Base-by-base conservation (phyloP, 1,140 invertebrate genomes). In the Drosophila ercepeae region DNA sequence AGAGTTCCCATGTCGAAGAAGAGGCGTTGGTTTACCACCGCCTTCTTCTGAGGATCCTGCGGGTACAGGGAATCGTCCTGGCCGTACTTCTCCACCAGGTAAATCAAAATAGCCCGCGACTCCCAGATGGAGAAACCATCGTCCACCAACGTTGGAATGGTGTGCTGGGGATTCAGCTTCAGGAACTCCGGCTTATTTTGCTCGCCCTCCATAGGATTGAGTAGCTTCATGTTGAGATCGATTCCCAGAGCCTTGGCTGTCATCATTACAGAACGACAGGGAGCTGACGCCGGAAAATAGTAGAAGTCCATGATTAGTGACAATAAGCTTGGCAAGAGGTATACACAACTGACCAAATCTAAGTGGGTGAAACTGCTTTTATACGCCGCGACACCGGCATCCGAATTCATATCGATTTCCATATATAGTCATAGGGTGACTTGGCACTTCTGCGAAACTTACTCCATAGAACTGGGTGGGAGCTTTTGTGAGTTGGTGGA, bases 1-100 rank as follows among this genome's bases (percentile, higher is more conserved):
- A 97, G 86, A 1, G 92, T 93, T 19, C 94, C 94, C 63, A 94
- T 90, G 75, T 97, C 95, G 78, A 97, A 97, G 77, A 94, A 94
- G 1, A 97, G 91, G 51, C 95, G 92, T 64, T 95, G 94, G 84
- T 97, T 94, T 1, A 97, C 93, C 0, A 95, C 0, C 0, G 95
- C 96, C 39, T 95, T 92, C 52, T 93, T 82, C 71, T 94, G 93
- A 0, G 93, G 92, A 64, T 95, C 93, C 64, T 93, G 94, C 1
- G 95, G 95, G 79, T 95, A 96, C 1, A 96, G 91, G 1, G 91
- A 91, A 75, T 93, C 94, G 49, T 94, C 92, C 75, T 95, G 95
- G 14, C 92, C 94, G 75, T 96, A 96, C 45, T 94, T 91, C 32
- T 94, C 93, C 0, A 91, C 93, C 68, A 96, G 88, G 89, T 97